These are phyloP conservation scores for Lichenostomus cassidix DNA, from an alignment of 2,113 vertebrate genomes.

Conservation along the genomic window DNA sequence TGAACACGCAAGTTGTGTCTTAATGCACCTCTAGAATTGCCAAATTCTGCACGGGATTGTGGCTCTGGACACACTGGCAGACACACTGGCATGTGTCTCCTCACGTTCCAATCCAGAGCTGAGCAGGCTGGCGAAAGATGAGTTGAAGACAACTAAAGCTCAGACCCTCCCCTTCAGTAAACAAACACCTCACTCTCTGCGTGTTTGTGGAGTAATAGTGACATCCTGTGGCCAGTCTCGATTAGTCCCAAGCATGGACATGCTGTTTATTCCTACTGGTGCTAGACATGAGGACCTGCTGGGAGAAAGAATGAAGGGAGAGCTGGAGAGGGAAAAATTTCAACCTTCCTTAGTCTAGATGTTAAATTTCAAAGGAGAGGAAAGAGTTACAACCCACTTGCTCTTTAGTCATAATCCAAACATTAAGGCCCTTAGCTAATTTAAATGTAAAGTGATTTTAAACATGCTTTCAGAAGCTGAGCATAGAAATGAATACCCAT, in stretches of 20 bases:
- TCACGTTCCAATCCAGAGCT: not conserved
- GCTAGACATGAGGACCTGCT: not conserved
- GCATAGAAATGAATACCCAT: not conserved
- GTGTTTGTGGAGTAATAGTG: slow-evolving; percentile 74
- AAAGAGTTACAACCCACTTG: slow-evolving; percentile 30
- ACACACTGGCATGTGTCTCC: no score
- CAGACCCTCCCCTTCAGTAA: slow-evolving; percentile 17
- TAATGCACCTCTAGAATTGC: fast-evolving
- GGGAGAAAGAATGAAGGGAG: not conserved
- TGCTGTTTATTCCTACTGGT: not conserved
- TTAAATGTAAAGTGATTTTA: slow-evolving; percentile 59
- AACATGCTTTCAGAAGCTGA: slow-evolving; percentile 23
- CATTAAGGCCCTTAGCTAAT: slow-evolving; percentile 28
- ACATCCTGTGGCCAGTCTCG: slow-evolving; percentile 72
- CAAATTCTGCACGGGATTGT: not conserved
- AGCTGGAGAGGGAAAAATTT: not conserved
- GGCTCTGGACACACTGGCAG: no score
- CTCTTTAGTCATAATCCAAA: slow-evolving; percentile 48
- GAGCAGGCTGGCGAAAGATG: fast-evolving
- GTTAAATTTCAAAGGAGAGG: slow-evolving; percentile 16
- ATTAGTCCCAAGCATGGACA: slow-evolving; percentile 54
- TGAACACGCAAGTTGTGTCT: fast-evolving
- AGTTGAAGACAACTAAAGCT: not conserved
- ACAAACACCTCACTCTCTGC: slow-evolving; percentile 9
- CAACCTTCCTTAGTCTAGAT: not conserved